Evolutionary conservation across 2,113 vertebrate species (phyloP), one percentile per base, ranked within the genome.

Genomic region (Paracanthobrama guichenoti): DNA sequence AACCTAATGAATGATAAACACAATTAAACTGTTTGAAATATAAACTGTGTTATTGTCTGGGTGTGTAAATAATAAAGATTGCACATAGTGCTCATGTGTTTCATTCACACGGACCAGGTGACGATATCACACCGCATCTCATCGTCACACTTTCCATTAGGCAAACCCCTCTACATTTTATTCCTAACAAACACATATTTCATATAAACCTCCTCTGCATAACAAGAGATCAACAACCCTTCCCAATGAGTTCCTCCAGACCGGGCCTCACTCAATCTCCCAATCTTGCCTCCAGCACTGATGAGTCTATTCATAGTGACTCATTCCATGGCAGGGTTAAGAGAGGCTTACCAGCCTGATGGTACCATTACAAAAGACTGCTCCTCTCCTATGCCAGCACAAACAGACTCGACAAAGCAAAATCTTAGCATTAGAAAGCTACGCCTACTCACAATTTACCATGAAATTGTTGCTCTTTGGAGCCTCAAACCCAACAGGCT

Each of bases 251-350:
- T 31, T 76, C 48, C 24, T 84, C 6, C 57, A 50, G 44, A 72
- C 55, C 81, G 79, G 53, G 42, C 81, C 24, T 42, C 64, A 64
- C 48, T 78, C 78, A 28, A 55, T 88, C 85, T 81, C 53, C 53
- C 42, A 53, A 55, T 55, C 44, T 48, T 66, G 48, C 69, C 80
- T 67, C 55, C 62, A 55, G 79, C 71, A 60, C 66, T 50, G 31
- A 80, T 83, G 35, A 60, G 73, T 48, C 85, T 88, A 88, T 87
- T 88, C 69, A 77, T 88, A 83, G 60, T 10, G 10, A 64, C 80
- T 87, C 75, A 88, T 87, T 87, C 75, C 87, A 88, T 69, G 62
- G 59, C 26, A 85, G 88, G 80, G 71, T 87, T 80, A 85, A 71
- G 67, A 84, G 71, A 79, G 79, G 79, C 86, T 86, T 83, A 84